These are phyloP conservation scores for Plutomurus gul DNA, from an alignment of 1,140 invertebrate genomes.

Conservation along the genomic window DNA sequence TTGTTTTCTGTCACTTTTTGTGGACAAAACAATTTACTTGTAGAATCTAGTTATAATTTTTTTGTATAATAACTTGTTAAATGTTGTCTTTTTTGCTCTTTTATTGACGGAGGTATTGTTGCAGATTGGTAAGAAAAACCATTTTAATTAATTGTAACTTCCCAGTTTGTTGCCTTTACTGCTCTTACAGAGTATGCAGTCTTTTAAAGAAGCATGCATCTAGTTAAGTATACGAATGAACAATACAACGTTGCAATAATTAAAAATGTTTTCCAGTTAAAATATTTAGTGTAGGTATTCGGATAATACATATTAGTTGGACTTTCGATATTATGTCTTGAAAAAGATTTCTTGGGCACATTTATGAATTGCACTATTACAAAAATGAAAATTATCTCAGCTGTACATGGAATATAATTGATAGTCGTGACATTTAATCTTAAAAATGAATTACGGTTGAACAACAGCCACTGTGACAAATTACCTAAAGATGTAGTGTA, in stretches of 20 bases:
- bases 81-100: neutral
- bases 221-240: neutral
- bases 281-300: too few relatives aligned
- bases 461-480: too few relatives aligned
- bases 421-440: too few relatives aligned
- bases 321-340: neutral
- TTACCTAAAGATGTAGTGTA: too few relatives aligned
- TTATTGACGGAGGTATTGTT: neutral
- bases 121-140: neutral
- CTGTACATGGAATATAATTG: too few relatives aligned
- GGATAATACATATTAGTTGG: neutral
- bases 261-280: neutral
- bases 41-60: neutral
- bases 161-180: neutral
- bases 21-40: neutral
- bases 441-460: too few relatives aligned
- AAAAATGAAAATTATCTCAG: too few relatives aligned
- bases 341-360: neutral
- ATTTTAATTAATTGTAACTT: neutral
- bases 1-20: neutral
- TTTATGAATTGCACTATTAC: too few relatives aligned
- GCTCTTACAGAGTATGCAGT: too few relatives aligned
- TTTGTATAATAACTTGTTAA: neutral
- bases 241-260: neutral
- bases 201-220: neutral